Evolutionary conservation across 2,113 vertebrate species (phyloP).

Genomic region (human): DNA sequence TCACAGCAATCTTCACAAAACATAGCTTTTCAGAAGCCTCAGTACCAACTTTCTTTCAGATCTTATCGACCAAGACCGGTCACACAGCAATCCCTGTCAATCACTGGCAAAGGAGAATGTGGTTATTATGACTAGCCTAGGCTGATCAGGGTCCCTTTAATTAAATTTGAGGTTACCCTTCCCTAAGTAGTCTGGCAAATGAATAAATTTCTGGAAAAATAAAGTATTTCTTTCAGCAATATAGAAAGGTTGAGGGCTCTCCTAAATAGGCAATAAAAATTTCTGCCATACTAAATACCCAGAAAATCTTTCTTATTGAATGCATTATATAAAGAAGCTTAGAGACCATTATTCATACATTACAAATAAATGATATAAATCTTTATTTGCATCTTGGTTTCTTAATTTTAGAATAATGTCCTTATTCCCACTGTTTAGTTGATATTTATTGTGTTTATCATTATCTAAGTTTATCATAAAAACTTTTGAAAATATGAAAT

Average conservation of each 20-base stretch:
- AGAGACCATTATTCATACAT: not conserved
- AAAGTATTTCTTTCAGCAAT: not conserved
- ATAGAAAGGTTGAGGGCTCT: not conserved
- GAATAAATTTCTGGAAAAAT: not conserved
- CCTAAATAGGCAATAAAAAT: not conserved
- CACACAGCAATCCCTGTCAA: not conserved
- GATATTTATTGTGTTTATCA: not conserved
- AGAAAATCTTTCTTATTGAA: not conserved
- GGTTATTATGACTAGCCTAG: not conserved
- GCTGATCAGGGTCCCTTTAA: not conserved
- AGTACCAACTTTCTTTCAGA: not conserved
- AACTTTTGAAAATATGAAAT: not conserved
- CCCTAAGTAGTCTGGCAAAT: not conserved
- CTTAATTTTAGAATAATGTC: not conserved
- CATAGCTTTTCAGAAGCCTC: not conserved
- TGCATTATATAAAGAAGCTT: not conserved
- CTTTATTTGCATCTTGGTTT: constrained; percentile 37
- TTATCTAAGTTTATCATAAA: not conserved
- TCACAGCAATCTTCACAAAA: not conserved
- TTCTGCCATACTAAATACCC: not conserved
- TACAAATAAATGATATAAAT: not conserved
- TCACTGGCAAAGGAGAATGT: not conserved
- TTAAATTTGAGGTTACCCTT: not conserved
- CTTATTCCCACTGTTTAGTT: not conserved
- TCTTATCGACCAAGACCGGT: not conserved